Evolutionary conservation across 2,113 vertebrate genomes (phyloP), one percentile per base, ranked within the genome.

Genomic region (Sebastes fasciatus): DNA sequence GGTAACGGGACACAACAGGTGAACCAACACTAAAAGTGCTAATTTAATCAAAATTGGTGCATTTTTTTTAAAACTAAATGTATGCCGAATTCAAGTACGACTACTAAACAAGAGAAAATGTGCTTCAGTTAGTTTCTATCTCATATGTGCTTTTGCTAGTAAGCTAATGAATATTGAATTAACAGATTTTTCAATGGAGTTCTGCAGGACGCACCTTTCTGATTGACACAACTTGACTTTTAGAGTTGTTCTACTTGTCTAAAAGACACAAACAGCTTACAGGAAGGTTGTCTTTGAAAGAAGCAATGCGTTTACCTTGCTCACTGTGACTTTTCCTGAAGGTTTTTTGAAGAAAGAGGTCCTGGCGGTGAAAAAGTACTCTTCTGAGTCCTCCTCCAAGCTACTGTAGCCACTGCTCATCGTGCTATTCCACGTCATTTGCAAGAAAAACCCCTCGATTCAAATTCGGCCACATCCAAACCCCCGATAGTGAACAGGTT

Each of bases 341-440:
- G 96, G 96, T 76, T 96, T 97, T 89, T 96, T 96, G 93, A 98
- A 98, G 88, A 99, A 98, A 63, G 98, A 99, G 72, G 98, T 99
- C 90, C 97, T 96, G 80, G 98, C 98, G 26, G 98, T 99, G 95
- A 99, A 99, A 91, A 97, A 99, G 88, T 97, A 99, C 93, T 99
- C 98, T 90, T 99, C 98, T 64, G 97, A 96, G 94, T 98, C 97
- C 70, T 99, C 98, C 95, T 99, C 97, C 94, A 98, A 95, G 93
- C 98, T 99, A 87, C 98, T 99, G 95, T 98, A 99, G 67, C 98
- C 98, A 93, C 98, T 99, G 95, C 97, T 99, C 97, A 99, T 99
- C 90, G 96, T 98, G 97, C 97, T 96, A 78, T 92, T 96, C 95
- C 97, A 96, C 94, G 96, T 96, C 96, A 96, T 96, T 95, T 92